Evolutionary conservation across 2,888 invertebrate genomes (phyloP), one percentile per base, ranked within the genome.

Genomic region (Drosophila tanythrix): DNA sequence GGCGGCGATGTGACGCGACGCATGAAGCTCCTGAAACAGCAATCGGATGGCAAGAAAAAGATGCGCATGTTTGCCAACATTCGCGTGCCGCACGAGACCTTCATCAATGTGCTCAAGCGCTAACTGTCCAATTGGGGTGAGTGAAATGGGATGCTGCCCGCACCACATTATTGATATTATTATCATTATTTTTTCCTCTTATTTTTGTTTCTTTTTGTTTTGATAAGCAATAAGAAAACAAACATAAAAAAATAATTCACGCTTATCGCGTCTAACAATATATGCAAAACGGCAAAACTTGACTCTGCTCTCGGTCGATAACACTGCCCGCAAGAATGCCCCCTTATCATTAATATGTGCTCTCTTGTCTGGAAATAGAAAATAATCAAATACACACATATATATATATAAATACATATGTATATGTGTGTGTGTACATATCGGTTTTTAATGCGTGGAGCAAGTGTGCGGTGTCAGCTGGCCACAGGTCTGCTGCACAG

Each of bases 21-120:
- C 91, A 97, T 96, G 94, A 99, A 99, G 92, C 94, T 99, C 38
- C 93, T 99, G 27, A 96, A 96, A 74, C 95, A 96, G 90, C 99
- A 99, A 94, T 95, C 97, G 0, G 98, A 98, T 88, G 99, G 99
- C 10, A 99, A 99, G 93, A 98, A 97, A 93, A 96, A 96, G 93
- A 97, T 99, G 97, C 95, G 97, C 89, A 96, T 96, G 94, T 95
- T 99, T 70, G 99, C 98, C 56, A 98, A 98, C 91, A 96, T 99
- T 79, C 95, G 96, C 88, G 94, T 99, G 82, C 98, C 99, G 3
- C 95, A 98, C 92, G 96, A 99, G 92, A 98, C 98, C 2, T 99
- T 99, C 92, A 97, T 99, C 81, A 96, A 98, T 93, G 96, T 99
- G 63, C 94, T 99, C 43, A 98, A 97, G 92, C 95, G 95, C 94